A percentile compares a stretch with the other conserved stretches of the same genome.
Evolutionary conservation across 2,113 vertebrate genomes (phyloP).

Genomic region (Falcunculus frontatus): DNA sequence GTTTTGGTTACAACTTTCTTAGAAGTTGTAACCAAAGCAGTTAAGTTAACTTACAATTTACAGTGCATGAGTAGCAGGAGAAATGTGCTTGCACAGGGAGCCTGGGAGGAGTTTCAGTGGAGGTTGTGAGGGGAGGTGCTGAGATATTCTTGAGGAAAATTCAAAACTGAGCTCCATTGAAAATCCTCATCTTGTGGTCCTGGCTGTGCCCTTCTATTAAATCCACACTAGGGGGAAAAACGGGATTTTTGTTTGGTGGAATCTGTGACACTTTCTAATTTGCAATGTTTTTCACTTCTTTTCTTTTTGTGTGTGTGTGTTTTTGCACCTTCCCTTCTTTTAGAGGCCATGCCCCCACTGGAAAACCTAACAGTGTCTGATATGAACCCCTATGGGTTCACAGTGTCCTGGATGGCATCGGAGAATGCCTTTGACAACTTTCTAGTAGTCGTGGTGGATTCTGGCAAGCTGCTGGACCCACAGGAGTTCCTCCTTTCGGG

Average conservation of each 20-base stretch:
- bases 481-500: conserved; percentile 82
- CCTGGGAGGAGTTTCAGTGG: neutral
- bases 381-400: conserved; percentile 85
- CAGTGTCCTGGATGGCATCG: conserved; percentile 79
- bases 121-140: neutral
- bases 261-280: neutral
- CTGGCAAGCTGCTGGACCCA: conserved; percentile 92
- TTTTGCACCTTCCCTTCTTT: conserved; percentile 74
- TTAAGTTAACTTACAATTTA: too few species aligned
- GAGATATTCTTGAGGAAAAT: neutral
- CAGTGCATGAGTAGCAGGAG: neutral
- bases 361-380: conserved; percentile 92
- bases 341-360: conserved; percentile 91
- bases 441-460: conserved; percentile 90
- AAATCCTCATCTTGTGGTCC: neutral
- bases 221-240: neutral
- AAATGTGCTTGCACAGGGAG: neutral
- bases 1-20: neutral
- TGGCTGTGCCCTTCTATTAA: neutral
- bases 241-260: neutral
- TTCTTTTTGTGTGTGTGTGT: conserved; percentile 8
- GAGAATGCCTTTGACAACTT: conserved; percentile 88
- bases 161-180: neutral
- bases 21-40: too few species aligned
- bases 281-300: neutral